A percentile compares a stretch with the other conserved stretches of the same genome.
phyloP scores from a whole-genome alignment of 2,113 vertebrate species.

The Oriolus oriolus region DNA sequence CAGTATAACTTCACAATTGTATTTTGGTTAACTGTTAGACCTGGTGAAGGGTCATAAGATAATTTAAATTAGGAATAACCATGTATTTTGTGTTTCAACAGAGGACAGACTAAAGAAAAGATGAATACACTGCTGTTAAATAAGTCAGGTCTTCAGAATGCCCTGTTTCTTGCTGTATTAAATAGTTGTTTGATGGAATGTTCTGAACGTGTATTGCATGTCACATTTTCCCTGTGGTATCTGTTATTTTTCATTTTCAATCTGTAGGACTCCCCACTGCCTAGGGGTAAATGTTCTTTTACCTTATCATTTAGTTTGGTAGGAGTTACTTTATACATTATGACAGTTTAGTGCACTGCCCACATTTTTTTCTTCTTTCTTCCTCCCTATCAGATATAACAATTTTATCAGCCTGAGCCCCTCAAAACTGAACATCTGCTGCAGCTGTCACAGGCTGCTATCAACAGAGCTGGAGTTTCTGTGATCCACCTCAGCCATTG shows the following conservation, averaged over 20 bases:
- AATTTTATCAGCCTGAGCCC: not conserved
- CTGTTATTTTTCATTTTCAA: not conserved
- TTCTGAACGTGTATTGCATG: not conserved
- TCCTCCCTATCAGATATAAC: not conserved
- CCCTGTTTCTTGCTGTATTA: not conserved
- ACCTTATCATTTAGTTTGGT: not conserved
- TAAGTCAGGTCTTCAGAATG: not conserved
- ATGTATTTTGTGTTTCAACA: not conserved
- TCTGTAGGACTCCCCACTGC: not conserved
- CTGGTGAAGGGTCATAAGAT: not conserved
- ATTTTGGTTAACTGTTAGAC: not conserved
- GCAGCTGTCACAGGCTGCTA: not conserved
- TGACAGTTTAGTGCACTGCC: not conserved
- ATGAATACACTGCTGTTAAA: not conserved
- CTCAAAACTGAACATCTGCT: not conserved
- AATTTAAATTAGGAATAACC: not conserved
- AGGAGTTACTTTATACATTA: not conserved
- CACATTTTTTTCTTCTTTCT: not conserved
- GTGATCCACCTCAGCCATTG: not conserved
- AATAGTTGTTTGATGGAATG: not conserved
- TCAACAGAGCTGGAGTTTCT: not conserved
- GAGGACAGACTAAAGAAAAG: not conserved
- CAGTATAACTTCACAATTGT: not conserved
- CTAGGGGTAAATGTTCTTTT: conserved; percentile 12
- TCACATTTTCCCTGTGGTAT: not conserved